These are phyloP conservation scores for Spongilla lacustris DNA, from an alignment of 37 sponge, comb jelly and placozoan genomes.

Conservation along the genomic window DNA sequence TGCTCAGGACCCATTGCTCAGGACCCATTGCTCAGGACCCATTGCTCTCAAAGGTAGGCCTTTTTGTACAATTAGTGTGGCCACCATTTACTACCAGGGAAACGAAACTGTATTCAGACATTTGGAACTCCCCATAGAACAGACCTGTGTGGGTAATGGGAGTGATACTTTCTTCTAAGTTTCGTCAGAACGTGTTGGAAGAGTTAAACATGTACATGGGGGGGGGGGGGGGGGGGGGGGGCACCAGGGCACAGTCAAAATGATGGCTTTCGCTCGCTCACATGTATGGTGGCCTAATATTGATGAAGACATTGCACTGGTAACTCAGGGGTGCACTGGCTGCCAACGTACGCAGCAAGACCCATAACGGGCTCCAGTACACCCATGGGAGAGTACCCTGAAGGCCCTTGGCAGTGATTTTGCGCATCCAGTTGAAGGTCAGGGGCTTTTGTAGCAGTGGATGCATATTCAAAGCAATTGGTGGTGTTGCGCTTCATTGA, in stretches of 20 bases:
- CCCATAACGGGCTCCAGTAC: not conserved
- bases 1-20: no score
- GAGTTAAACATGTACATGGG: no score
- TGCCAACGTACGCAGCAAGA: slow-evolving; percentile 4
- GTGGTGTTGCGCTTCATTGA: not conserved
- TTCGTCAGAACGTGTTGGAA: not conserved
- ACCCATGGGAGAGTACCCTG: slow-evolving; percentile 15
- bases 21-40: no score
- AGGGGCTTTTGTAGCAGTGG: slow-evolving; percentile 3
- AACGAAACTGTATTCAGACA: not conserved
- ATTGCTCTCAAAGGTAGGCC: slow-evolving; percentile 42
- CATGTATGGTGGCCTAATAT: slow-evolving; percentile 29
- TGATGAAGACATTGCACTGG: slow-evolving; percentile 4
- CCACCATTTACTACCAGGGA: not conserved
- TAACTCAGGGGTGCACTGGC: not conserved
- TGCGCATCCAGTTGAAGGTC: slow-evolving; percentile 16
- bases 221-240: no score
- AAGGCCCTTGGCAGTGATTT: slow-evolving; percentile 20
- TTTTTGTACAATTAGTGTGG: slow-evolving; percentile 44
- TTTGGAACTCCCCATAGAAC: not conserved
- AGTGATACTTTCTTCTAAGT: not conserved
- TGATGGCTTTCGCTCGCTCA: slow-evolving; percentile 9
- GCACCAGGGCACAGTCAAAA: slow-evolving; percentile 16
- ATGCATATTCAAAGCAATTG: slow-evolving; percentile 32
- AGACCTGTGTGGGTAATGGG: slow-evolving; percentile 8